Conservation (phyloP, 1,140 invertebrate species). For the Arctopsyche grandis region DNA sequence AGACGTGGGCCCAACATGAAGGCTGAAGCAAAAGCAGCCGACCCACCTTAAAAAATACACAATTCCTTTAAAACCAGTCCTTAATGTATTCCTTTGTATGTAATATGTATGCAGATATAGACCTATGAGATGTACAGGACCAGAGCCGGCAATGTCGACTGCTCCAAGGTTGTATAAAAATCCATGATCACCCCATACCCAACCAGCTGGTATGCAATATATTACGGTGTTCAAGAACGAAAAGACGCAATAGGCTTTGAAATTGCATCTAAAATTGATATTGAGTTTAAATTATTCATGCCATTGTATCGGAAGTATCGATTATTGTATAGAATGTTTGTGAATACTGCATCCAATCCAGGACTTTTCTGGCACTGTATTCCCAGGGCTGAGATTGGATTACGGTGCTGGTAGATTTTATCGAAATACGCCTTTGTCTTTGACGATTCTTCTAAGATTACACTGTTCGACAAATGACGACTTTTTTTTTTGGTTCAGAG, state of each 20-base stretch:
- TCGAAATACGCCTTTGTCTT: too few relatives aligned
- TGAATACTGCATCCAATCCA: too few relatives aligned
- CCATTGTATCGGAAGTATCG: neutral
- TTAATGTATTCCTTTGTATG: neutral
- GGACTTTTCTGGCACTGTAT: too few relatives aligned
- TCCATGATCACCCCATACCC: constrained; percentile 89
- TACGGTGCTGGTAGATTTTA: too few relatives aligned
- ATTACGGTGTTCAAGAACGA: constrained; percentile 90
- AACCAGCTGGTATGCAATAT: constrained; percentile 94
- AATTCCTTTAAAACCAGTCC: neutral
- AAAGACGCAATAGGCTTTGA: constrained; percentile 90
- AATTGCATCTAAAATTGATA: constrained; percentile 76
- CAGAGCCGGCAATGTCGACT: constrained; percentile 92
- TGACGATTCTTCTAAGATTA: too few relatives aligned
- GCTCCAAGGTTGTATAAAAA: constrained; percentile 83
- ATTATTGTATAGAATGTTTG: too few relatives aligned
- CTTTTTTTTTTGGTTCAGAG: too few relatives aligned
- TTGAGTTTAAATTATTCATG: constrained; percentile 23
- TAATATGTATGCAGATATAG: constrained; percentile 35
- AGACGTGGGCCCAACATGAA: constrained; percentile 89
- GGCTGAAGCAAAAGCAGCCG: constrained; percentile 85
- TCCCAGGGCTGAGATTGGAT: too few relatives aligned
- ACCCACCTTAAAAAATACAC: constrained; percentile 61
- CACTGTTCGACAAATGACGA: too few relatives aligned
- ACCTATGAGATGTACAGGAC: constrained; percentile 91